These are phyloP conservation scores for Elgonia sp. DNA, from an alignment of 2,888 invertebrate genomes.

Conservation along the genomic window DNA sequence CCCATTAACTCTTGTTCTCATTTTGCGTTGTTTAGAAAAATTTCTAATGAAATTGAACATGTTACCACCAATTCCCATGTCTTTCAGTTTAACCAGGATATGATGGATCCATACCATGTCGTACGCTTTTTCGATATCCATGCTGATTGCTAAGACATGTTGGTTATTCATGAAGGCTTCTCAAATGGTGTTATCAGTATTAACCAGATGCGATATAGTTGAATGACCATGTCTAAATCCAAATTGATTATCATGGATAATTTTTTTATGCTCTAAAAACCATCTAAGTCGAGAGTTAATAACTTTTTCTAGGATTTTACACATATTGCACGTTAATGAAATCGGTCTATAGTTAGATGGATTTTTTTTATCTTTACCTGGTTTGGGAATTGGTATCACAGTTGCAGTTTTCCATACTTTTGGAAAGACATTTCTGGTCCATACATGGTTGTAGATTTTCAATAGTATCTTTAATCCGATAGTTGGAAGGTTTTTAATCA, in stretches of 20 bases:
- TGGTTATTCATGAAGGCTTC: slow-evolving; percentile 50
- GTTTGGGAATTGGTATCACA: slow-evolving; percentile 67
- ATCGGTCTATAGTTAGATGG: slow-evolving; percentile 69
- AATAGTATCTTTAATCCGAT: slow-evolving; percentile 26
- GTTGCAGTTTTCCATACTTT: slow-evolving; percentile 60
- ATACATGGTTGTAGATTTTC: slow-evolving; percentile 67
- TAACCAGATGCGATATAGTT: slow-evolving; percentile 30
- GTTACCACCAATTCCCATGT: slow-evolving; percentile 38
- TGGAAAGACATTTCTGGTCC: slow-evolving; percentile 52
- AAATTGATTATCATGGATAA: slow-evolving; percentile 64
- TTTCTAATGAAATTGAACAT: no score
- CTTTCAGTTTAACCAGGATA: slow-evolving; percentile 52
- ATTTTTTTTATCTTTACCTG: slow-evolving; percentile 53
- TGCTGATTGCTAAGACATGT: slow-evolving; percentile 66
- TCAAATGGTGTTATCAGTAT: slow-evolving; percentile 15
- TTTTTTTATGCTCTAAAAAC: slow-evolving; percentile 68
- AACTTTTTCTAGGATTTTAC: slow-evolving; percentile 75
- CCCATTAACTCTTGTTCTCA: slow-evolving; percentile 44
- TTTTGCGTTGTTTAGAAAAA: no score
- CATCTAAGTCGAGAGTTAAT: slow-evolving; percentile 65
- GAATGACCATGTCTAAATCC: slow-evolving; percentile 71
- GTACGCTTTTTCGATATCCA: background rate
- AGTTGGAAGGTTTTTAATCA: slow-evolving; percentile 65
- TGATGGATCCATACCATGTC: slow-evolving; percentile 54
- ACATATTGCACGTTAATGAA: slow-evolving; percentile 58